Evolutionary conservation across 2,888 invertebrate genomes (phyloP).

Genomic region (Heliconius aoede): DNA sequence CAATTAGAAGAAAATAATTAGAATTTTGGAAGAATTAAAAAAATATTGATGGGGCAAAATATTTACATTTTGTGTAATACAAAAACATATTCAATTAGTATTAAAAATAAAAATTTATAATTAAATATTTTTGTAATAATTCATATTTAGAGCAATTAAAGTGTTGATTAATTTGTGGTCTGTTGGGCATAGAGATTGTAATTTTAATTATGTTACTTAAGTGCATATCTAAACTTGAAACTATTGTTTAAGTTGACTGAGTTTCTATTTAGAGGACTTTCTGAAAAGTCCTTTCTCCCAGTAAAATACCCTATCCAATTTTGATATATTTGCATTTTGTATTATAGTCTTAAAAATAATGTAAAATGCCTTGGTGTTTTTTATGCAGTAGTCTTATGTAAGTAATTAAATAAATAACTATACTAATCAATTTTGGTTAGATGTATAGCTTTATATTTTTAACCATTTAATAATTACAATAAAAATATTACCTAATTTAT

Average conservation of each 20-base stretch:
- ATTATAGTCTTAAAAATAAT: not conserved
- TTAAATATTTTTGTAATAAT: no score
- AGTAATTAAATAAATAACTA: no score
- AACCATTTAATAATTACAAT: not conserved
- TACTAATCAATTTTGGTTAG: no score
- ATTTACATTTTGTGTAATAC: not conserved
- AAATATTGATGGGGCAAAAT: no score
- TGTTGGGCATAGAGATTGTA: conserved; percentile 11
- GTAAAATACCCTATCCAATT: not conserved
- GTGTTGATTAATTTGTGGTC: conserved; percentile 9
- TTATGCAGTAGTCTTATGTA: no score
- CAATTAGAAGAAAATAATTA: not conserved
- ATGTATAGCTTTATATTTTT: not conserved
- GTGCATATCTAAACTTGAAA: not conserved
- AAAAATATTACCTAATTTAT: no score
- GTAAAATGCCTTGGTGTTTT: no score
- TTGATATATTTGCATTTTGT: not conserved
- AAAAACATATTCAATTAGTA: not conserved
- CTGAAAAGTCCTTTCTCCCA: not conserved
- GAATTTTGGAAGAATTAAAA: not conserved
- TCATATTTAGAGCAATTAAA: not conserved
- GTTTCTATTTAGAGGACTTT: not conserved
- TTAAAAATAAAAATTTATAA: not conserved
- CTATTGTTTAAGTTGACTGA: not conserved
- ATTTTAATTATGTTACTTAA: not conserved